Percentiles rank a stretch among this genome's conserved stretches.
phyloP scores from a whole-genome alignment of 2,888 invertebrate species.

The Busseola fusca region DNA sequence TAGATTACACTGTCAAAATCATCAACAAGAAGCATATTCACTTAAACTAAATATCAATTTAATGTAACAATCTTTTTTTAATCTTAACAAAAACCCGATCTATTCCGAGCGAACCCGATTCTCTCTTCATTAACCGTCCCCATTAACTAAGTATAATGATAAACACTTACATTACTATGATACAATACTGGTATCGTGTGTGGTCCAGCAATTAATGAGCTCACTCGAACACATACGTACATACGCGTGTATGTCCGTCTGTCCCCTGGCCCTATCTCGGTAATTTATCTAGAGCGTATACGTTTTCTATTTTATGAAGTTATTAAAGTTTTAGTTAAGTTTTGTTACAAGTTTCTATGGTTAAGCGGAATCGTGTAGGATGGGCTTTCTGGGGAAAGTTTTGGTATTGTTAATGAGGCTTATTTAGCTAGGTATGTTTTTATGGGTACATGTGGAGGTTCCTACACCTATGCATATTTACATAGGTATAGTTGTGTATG shows the following conservation, averaged over 20 bases:
- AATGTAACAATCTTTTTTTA: conserved; percentile 14
- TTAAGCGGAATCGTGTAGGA: conserved; percentile 15
- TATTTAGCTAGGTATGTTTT: background rate
- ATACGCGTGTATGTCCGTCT: conserved; percentile 68
- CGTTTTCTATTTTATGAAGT: conserved; percentile 67
- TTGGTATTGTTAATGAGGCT: conserved; percentile 1
- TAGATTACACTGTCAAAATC: too few relatives aligned
- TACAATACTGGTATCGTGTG: conserved; percentile 71
- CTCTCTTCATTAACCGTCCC: conserved; percentile 41
- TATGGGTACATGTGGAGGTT: conserved; percentile 11
- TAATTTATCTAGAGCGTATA: conserved; percentile 70
- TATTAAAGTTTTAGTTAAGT: conserved; percentile 58
- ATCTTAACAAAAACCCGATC: conserved; percentile 5
- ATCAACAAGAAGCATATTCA: background rate
- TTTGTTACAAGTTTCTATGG: conserved; percentile 35
- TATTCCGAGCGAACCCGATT: background rate
- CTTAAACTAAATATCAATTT: conserved; percentile 14
- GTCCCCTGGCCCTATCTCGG: conserved; percentile 62
- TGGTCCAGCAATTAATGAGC: conserved; percentile 85
- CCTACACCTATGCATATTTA: too few relatives aligned
- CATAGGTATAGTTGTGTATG: background rate
- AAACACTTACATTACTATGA: conserved; percentile 52
- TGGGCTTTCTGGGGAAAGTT: conserved; percentile 12
- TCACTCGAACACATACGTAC: conserved; percentile 69
- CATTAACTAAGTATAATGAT: conserved; percentile 56